phyloP scores from a whole-genome alignment of 2,888 invertebrate species.

The Parthenolecanium corni region DNA sequence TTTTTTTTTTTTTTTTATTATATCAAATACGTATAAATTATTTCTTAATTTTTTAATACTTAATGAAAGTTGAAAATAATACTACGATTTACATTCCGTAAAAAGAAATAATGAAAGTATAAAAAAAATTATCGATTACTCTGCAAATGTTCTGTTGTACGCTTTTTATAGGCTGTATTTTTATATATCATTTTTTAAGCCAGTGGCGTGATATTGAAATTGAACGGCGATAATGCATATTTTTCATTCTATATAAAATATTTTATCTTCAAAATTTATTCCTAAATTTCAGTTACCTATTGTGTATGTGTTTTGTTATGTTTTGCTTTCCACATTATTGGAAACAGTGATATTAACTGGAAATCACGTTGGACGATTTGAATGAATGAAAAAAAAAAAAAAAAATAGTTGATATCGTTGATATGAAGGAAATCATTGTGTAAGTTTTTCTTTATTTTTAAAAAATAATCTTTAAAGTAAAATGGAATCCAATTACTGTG shows the following conservation, averaged over 20 bases:
- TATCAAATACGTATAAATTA: constrained; percentile 12
- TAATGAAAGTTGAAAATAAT: background rate
- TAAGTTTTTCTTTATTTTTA: background rate
- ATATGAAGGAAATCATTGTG: background rate
- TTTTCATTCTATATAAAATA: background rate
- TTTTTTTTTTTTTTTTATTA: constrained; percentile 15
- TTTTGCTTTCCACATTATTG: background rate
- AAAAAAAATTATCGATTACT: background rate
- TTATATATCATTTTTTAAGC: background rate
- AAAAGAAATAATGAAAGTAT: background rate
- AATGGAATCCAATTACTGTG: constrained; percentile 18
- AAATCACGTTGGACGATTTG: constrained; percentile 19
- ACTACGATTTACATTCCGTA: constrained; percentile 11
- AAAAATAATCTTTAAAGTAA: background rate
- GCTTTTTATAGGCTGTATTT: background rate
- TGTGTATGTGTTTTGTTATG: constrained; percentile 6
- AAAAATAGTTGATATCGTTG: background rate
- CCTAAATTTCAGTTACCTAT: constrained; percentile 24
- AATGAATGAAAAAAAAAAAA: background rate
- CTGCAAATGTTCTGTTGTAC: background rate
- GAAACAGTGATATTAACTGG: constrained; percentile 24
- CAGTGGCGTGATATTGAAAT: constrained; percentile 14
- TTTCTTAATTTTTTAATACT: background rate
- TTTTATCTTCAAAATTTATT: constrained; percentile 14
- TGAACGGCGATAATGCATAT: background rate